Evolutionary conservation across 2,797 vertebrate species (phyloP), one percentile per base, ranked within the genome.

Genomic region (Aphelocoma californica): DNA sequence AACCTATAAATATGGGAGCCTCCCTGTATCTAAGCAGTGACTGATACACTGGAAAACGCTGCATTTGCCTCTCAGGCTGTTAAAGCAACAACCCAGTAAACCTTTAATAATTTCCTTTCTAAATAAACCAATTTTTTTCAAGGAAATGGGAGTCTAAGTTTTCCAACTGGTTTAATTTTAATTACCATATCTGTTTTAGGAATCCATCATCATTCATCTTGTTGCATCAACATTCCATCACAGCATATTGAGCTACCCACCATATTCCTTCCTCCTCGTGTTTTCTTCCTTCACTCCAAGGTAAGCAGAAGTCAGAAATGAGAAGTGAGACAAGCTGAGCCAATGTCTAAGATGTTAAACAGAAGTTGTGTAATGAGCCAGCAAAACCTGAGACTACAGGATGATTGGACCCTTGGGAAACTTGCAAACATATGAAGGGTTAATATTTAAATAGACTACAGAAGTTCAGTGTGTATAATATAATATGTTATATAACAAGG

Each of bases 371-470:
- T 81, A 92, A 86, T 0, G 12, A 94, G 28, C 48, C 83, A 75
- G 79, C 18, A 74, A 90, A 74, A 83, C 23, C 21, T 40, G 26
- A 67, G 54, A 48, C 65, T 83, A 42, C 48, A 56, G 57, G 72
- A 67, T 82, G 87, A 91, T 78, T 75, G 72, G 28, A 32, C 45
- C 69, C 64, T 54, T 47, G 38, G 78, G 66, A 67, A 91, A 62
- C 40, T 62, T 28, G 15, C 25, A 88, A 85, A 88, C 36, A 53
- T 69, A 69, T 4, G 19, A 95, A 94, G 81, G 73, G 70, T 96
- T 96, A 95, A 95, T 95, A 86, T 92, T 96, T 92, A 95, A 93
- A 87, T 32, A 86, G 66, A 50, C 16, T 78, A 58, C 34, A 82
- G 79, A 82, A 78, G 12, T 92, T 79, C 70, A 75, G 32, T 47